Conservation (phyloP, 2,113 vertebrate species). For the Parotia lawesii region DNA sequence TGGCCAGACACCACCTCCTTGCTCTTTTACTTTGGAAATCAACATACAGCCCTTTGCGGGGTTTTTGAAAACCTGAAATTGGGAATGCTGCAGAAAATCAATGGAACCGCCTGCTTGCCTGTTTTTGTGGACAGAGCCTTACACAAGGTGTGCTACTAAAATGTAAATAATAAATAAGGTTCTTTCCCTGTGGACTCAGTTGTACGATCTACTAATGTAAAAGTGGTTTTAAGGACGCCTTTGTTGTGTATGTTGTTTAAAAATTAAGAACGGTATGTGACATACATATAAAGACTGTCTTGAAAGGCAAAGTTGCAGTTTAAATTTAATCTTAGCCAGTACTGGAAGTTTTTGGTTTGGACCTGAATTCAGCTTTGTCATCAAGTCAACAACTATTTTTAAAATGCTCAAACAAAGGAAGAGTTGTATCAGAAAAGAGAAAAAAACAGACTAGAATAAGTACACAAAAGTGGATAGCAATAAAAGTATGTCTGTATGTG, state of each 20-base stretch:
- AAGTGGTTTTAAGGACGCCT: neutral
- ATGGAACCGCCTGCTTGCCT: neutral
- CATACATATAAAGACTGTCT: neutral
- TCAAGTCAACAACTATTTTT: neutral
- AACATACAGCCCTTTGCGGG: neutral
- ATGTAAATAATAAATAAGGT: constrained; percentile 9
- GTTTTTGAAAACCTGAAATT: neutral
- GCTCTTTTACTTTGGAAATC: neutral
- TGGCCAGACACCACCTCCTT: neutral
- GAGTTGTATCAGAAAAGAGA: neutral
- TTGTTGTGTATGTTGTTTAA: neutral
- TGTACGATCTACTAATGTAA: neutral
- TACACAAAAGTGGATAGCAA: neutral
- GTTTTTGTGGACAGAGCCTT: neutral
- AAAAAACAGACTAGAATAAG: neutral
- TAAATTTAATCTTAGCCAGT: neutral
- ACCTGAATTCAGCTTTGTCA: neutral
- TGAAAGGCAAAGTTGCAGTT: neutral
- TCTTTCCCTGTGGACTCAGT: neutral
- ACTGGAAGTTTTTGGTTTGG: neutral
- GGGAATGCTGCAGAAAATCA: neutral
- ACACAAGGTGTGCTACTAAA: neutral
- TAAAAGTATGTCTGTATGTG: neutral
- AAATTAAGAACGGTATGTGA: neutral
- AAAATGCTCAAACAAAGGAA: neutral